Evolutionary conservation across 2,888 invertebrate genomes (phyloP).

Genomic region (Timema cristinae): DNA sequence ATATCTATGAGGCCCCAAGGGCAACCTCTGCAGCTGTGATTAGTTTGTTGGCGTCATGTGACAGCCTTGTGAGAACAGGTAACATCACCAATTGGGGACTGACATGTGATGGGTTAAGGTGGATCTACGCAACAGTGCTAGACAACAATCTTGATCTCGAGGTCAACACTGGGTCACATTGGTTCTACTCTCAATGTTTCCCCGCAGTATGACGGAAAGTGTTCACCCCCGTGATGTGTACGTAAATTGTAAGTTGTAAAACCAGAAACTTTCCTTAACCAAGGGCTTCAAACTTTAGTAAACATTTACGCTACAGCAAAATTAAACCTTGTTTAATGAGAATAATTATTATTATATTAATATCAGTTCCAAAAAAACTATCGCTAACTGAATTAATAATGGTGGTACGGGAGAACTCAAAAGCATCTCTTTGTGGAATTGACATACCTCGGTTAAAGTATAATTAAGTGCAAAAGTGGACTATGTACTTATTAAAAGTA

Average conservation of each 20-base stretch:
- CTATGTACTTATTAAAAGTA: no score
- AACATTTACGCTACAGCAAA: no score
- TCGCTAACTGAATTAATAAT: background rate
- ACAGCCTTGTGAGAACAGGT: conserved; percentile 42
- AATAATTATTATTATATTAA: no score
- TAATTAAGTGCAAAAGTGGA: no score
- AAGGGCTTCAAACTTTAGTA: no score
- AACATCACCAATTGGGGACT: conserved; percentile 46
- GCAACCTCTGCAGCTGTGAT: conserved; percentile 41
- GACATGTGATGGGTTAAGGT: conserved; percentile 42
- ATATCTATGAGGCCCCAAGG: conserved; percentile 44
- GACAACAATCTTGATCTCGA: conserved; percentile 44
- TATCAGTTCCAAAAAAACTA: no score
- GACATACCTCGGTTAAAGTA: no score
- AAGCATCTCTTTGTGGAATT: no score
- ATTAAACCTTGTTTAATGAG: no score
- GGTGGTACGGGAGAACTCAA: no score
- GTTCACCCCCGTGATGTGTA: conserved; percentile 8
- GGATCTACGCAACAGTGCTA: conserved; percentile 39
- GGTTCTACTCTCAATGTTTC: conserved; percentile 40
- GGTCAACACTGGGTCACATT: conserved; percentile 44
- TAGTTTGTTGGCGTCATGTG: conserved; percentile 41
- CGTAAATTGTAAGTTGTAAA: background rate
- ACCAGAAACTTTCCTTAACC: no score
- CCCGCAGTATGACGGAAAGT: conserved; percentile 20